A percentile compares a stretch with the other conserved stretches of the same genome.
phyloP scores from a whole-genome alignment of 2,797 vertebrate species.

The Clamator glandarius region DNA sequence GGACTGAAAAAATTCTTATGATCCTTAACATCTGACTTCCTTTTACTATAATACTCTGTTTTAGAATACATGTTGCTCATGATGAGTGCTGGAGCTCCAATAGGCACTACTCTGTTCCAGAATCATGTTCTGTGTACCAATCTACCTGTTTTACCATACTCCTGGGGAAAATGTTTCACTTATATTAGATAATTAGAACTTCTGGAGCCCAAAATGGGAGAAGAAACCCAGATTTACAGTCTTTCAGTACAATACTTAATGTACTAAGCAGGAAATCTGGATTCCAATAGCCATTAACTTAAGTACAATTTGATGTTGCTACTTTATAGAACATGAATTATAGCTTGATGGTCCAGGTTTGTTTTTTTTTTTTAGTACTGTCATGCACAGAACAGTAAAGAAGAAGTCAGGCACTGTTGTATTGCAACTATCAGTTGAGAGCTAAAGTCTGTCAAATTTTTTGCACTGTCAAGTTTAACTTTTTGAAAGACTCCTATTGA shows the following conservation, averaged over 20 bases:
- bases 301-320: neutral
- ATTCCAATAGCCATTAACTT: neutral
- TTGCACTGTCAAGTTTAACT: constrained; percentile 62
- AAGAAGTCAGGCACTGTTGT: neutral
- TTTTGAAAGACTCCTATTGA: constrained; percentile 64
- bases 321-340: neutral
- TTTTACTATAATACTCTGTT: neutral
- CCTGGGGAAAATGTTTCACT: neutral
- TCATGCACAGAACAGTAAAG: neutral
- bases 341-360: neutral
- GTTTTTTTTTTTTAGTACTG: constrained; percentile 6
- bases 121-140: neutral
- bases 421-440: constrained; percentile 33
- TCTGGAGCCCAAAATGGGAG: neutral
- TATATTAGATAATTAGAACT: neutral
- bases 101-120: neutral
- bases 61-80: neutral
- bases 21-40: neutral
- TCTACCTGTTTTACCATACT: neutral
- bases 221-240: neutral
- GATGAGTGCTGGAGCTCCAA: neutral
- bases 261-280: neutral
- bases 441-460: constrained; percentile 35
- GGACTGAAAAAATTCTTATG: neutral
- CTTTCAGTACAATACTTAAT: neutral